Evolutionary conservation across 2,888 invertebrate species (phyloP), one percentile per base, ranked within the genome.

Genomic region (Drosophila nr. medialis): DNA sequence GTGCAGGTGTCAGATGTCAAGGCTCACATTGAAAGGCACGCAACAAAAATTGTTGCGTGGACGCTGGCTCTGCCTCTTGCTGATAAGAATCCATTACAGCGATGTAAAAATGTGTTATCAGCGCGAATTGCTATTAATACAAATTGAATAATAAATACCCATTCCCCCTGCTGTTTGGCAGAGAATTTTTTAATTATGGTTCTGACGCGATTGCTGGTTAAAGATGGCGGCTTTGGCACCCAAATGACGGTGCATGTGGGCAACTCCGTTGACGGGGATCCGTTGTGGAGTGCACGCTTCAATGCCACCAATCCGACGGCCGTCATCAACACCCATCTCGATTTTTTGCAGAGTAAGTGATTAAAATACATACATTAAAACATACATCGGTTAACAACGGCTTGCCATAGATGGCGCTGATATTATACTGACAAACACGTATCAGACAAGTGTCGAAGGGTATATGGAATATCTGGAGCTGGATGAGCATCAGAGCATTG

Each of bases 241-340:
- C 97, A 97, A 92, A 94, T 97, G 80, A 95, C 95, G 3, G 95
- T 95, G 58, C 96, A 96, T 92, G 96, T 96, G 27, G 95, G 95
- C 0, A 94, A 95, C 79, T 95, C 95, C 64, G 96, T 97, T 67
- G 96, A 97, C 91, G 96, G 96, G 0, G 97, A 98, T 92, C 97
- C 98, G 1, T 93, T 98, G 38, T 98, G 98, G 98, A 97, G 97
- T 89, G 96, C 98, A 7, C 94, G 96, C 68, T 96, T 97, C 89
- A 94, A 98, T 73, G 95, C 95, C 66, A 96, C 96, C 2, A 94
- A 97, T 92, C 97, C 97, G 4, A 94, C 96, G 18, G 96, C 96
- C 60, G 95, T 98, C 61, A 94, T 96, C 74, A 94, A 95, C 80
- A 96, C 97, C 0, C 98, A 98, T 93, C 93, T 96, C 86, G 97